Base-by-base conservation (phyloP, 2,888 invertebrate genomes). In the Hydrotaea diabolus region DNA sequence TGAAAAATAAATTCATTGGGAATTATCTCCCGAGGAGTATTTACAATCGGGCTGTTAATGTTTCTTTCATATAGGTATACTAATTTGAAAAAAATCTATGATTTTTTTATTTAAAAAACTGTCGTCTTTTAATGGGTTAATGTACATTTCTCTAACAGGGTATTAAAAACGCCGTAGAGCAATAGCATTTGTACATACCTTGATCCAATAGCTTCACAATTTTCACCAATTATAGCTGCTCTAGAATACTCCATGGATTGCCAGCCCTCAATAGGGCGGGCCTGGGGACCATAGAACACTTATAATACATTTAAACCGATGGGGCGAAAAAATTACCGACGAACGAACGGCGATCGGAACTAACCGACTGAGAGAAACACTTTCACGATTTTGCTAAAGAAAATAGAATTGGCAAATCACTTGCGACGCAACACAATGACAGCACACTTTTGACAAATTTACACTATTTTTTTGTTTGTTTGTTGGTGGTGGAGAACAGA, bases 181-280 rank as follows among this genome's bases (percentile, higher is more conserved):
- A 31, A 31, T 11, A 43, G 21, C 19, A 7, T 26, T 17, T 36
- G 1, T 15, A 46, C 69, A 15, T 69, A 69, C 69, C 69, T 46
- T n/a, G 46, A 8, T 69, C 43, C 21, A 69, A 23, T 21, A 46
- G 39, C 49, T 26, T 59, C 57, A 62, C 7, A 15, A 74, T 62
- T 72, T 77, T 83, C 87, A 80, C 85, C 91, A 89, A 91, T 88
- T 90, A 90, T 87, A 87, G 89, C 89, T 86, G 92, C 89, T 88
- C 89, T 92, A 89, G 92, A 91, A 92, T 91, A 91, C 92, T 92
- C 92, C 92, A 92, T 92, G 91, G 89, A 90, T 91, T 89, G 92
- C 92, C 92, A 92, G 92, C 92, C 92, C 92, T 92, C 91, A 89
- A 89, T 88, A 91, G 92, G 92, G 92, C 92, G 91, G 92, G 92